phyloP scores from a whole-genome alignment of 2,113 vertebrate genomes.

The Aegotheles bennettii region DNA sequence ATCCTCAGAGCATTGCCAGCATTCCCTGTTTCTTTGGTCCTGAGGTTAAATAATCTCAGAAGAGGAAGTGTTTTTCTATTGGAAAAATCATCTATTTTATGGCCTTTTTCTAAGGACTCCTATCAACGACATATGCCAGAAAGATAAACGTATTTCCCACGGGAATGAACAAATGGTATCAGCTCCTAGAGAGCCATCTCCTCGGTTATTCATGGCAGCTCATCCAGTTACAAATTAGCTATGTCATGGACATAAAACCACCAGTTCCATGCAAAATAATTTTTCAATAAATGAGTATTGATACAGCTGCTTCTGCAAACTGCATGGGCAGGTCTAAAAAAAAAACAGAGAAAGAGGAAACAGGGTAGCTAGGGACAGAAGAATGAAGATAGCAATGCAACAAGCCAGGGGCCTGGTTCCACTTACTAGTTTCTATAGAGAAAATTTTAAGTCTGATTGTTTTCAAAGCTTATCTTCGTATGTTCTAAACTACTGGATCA shows the following conservation, averaged over 20 bases:
- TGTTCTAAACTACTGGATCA: neutral
- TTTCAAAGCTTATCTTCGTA: neutral
- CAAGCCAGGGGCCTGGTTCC: neutral
- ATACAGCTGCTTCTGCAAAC: neutral
- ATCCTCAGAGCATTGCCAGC: neutral
- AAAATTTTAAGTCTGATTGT: neutral
- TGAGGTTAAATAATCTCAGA: neutral
- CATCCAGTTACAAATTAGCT: neutral
- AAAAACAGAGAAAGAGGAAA: neutral
- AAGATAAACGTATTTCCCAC: neutral
- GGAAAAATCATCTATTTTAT: conserved; percentile 1
- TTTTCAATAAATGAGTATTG: neutral
- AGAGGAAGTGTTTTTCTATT: neutral
- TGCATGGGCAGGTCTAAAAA: neutral
- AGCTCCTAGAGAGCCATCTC: neutral
- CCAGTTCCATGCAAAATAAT: neutral
- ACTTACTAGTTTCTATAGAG: neutral
- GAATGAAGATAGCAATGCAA: neutral
- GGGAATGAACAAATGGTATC: neutral
- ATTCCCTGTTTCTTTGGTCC: neutral
- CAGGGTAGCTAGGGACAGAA: neutral
- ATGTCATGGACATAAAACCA: neutral
- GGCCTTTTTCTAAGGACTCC: neutral
- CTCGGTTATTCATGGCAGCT: neutral
- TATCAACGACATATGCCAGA: neutral